Evolutionary conservation across 2,797 vertebrate species (phyloP), one percentile per base, ranked within the genome.

Genomic region (Platalea minor): DNA sequence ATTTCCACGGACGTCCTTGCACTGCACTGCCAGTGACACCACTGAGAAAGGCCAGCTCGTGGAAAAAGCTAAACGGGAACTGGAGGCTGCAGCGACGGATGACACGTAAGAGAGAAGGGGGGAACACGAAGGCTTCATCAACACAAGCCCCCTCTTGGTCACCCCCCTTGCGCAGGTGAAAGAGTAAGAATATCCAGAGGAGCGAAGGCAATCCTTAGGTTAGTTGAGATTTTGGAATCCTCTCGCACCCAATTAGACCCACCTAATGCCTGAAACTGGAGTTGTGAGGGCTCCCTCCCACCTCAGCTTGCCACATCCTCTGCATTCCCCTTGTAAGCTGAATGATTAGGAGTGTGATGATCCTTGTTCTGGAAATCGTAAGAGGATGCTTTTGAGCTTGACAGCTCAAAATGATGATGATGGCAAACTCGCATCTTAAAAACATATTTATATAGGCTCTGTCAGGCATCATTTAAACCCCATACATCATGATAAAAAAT

Each of bases 321-420:
- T 56, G 43, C 48, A 19, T 74, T 65, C 16, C 28, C 39, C 31
- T 51, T 23, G 46, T 18, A 56, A 53, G 45, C 31, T 13, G 75
- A 80, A 76, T 17, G 45, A 85, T 64, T 53, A 68, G 80, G 33
- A 82, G 70, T 37, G 54, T 20, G 57, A 81, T 60, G 69, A 91
- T 84, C 45, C 73, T 85, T 60, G 65, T 25, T 77, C 63, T 89
- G 70, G 70, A 93, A 92, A 91, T 9, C 0, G 0, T 69, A 48
- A 69, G 20, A 53, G 35, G 70, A 75, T 41, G 69, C 3, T 78
- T 91, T 84, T 60, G 57, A 89, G 46, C 51, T 59, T 93, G 88
- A 94, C 81, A 93, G 74, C 75, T 93, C 56, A 94, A 91, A 96
- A 82, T 87, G 17, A 97, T 87, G 69, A 93, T 59, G 51, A 91